Percentiles rank a stretch among this genome's conserved stretches.
These are phyloP conservation scores for Calephelis perditalis DNA, from an alignment of 2,888 invertebrate species.

Conservation along the genomic window DNA sequence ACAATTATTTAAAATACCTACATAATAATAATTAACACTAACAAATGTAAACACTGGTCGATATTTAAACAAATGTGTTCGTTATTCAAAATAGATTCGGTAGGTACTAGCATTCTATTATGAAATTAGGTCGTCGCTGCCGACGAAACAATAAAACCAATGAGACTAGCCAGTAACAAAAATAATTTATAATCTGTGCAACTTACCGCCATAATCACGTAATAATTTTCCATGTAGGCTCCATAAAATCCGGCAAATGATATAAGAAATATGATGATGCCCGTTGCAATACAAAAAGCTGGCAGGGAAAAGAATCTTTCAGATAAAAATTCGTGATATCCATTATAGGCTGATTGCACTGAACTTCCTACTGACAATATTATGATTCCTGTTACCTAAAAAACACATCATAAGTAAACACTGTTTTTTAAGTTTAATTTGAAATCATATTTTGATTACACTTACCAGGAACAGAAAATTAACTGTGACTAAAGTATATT, in stretches of 20 bases:
- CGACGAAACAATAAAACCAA: constrained; percentile 23
- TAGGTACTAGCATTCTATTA: constrained; percentile 23
- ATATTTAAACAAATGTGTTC: neutral
- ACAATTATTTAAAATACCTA: too few relatives aligned
- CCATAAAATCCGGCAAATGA: constrained; percentile 94
- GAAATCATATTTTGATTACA: constrained; percentile 25
- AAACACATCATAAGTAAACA: constrained; percentile 27
- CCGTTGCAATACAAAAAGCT: constrained; percentile 83
- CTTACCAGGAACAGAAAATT: constrained; percentile 70
- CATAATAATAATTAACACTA: too few relatives aligned
- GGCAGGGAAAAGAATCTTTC: constrained; percentile 86
- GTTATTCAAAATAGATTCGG: constrained; percentile 24
- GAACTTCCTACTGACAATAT: constrained; percentile 86
- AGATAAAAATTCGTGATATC: constrained; percentile 82
- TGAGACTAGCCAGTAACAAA: constrained; percentile 4
- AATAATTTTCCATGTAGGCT: constrained; percentile 89
- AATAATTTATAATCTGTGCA: constrained; percentile 9
- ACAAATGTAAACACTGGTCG: constrained; percentile 1
- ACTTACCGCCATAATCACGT: constrained; percentile 87
- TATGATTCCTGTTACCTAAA: constrained; percentile 89
- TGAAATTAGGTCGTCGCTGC: constrained; percentile 27
- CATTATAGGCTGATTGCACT: constrained; percentile 81
- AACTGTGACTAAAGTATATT: constrained; percentile 58
- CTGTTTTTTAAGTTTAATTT: constrained; percentile 1
- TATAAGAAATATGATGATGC: constrained; percentile 85